Percentiles rank a stretch among this genome's conserved stretches.
phyloP scores from a whole-genome alignment of 2,797 vertebrate genomes.

The Falco peregrinus region DNA sequence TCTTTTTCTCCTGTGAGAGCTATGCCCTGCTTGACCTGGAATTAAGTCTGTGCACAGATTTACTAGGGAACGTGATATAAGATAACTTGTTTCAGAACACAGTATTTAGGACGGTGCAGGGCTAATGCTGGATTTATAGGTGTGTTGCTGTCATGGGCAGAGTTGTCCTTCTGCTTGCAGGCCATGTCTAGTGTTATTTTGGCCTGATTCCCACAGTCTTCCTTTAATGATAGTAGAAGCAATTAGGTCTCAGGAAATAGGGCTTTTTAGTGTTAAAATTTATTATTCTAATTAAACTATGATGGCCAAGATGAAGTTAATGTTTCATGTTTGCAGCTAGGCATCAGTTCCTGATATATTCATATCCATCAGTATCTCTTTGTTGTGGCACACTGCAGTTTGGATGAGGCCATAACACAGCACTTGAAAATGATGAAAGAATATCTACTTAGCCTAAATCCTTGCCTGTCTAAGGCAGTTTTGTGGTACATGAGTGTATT shows the following conservation, averaged over 20 bases:
- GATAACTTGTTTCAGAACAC: background rate
- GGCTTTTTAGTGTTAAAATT: background rate
- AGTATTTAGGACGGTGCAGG: background rate
- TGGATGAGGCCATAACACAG: background rate
- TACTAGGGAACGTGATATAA: accelerated
- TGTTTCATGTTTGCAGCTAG: background rate
- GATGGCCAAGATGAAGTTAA: background rate
- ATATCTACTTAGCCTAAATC: background rate
- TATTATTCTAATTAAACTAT: background rate
- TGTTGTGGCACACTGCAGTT: background rate
- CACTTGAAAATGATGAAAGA: background rate
- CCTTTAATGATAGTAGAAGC: background rate
- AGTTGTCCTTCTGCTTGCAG: background rate
- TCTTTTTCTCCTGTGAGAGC: background rate
- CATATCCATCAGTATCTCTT: background rate
- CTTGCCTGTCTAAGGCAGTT: background rate
- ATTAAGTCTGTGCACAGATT: background rate
- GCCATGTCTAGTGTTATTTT: background rate
- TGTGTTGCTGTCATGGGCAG: background rate
- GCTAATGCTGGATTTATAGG: background rate
- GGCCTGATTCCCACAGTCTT: background rate
- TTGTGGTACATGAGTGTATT: background rate
- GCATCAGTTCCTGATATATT: background rate
- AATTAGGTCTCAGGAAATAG: background rate
- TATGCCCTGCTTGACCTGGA: background rate